Evolutionary conservation across 1,140 invertebrate species (phyloP).

Genomic region (Drosophila sp.): DNA sequence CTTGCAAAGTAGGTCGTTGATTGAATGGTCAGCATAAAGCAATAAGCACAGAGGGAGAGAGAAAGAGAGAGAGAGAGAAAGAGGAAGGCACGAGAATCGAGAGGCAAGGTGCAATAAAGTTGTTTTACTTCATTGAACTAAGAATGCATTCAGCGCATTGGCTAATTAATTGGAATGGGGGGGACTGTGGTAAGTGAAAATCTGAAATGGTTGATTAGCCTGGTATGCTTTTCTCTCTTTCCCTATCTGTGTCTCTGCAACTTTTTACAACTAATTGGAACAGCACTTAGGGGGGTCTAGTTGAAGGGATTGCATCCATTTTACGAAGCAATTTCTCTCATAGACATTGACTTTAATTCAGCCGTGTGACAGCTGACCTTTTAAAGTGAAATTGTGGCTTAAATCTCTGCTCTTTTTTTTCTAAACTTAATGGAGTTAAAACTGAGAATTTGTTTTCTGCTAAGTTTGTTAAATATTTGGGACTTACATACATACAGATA

Average conservation of each 20-base stretch:
- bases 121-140: slow-evolving; percentile 39
- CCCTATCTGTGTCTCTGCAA: background rate
- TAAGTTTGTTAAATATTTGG: too few relatives aligned
- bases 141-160: slow-evolving; percentile 28
- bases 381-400: too few relatives aligned
- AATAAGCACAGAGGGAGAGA: background rate
- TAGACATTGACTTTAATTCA: slow-evolving; percentile 2
- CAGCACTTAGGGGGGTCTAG: background rate
- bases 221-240: slow-evolving; percentile 15
- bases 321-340: background rate
- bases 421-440: too few relatives aligned
- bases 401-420: too few relatives aligned
- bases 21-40: slow-evolving; percentile 19
- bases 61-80: background rate
- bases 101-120: background rate
- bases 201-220: slow-evolving; percentile 33
- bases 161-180: slow-evolving; percentile 46
- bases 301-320: background rate
- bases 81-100: background rate
- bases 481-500: too few relatives aligned
- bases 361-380: too few relatives aligned
- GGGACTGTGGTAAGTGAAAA: slow-evolving; percentile 18
- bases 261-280: background rate
- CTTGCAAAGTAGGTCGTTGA: slow-evolving; percentile 11
- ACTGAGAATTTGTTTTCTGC: too few relatives aligned